phyloP scores from a whole-genome alignment of 2,113 vertebrate species.

The Zonotrichia leucophrys region DNA sequence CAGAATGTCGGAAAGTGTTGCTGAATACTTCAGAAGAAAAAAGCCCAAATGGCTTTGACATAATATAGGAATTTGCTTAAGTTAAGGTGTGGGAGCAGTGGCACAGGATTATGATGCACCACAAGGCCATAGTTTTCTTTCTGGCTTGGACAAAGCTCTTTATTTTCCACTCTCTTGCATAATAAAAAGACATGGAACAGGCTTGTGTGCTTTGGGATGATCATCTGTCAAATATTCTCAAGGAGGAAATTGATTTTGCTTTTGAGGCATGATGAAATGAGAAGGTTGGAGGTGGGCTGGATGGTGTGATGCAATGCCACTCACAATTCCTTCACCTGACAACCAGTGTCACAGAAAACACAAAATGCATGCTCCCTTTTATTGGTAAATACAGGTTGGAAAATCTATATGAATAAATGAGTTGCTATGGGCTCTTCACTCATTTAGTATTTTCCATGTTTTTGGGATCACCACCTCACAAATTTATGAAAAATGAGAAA shows the following conservation, averaged over 20 bases:
- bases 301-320: neutral
- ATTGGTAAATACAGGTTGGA: neutral
- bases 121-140: neutral
- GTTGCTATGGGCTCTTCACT: neutral
- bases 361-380: neutral
- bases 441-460: neutral
- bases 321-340: neutral
- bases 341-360: neutral
- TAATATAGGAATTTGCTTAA: neutral
- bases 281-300: neutral
- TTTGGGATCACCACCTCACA: neutral
- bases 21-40: neutral
- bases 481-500: neutral
- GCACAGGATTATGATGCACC: neutral
- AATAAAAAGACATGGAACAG: neutral
- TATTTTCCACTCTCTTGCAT: neutral
- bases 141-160: neutral
- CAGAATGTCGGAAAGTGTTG: neutral
- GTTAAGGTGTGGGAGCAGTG: neutral
- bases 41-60: neutral
- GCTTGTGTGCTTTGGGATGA: neutral
- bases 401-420: neutral
- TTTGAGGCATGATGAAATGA: neutral
- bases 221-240: neutral
- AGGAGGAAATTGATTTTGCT: neutral